These are phyloP conservation scores for Lucilia sericata DNA, from an alignment of 1,140 invertebrate genomes.

Conservation along the genomic window DNA sequence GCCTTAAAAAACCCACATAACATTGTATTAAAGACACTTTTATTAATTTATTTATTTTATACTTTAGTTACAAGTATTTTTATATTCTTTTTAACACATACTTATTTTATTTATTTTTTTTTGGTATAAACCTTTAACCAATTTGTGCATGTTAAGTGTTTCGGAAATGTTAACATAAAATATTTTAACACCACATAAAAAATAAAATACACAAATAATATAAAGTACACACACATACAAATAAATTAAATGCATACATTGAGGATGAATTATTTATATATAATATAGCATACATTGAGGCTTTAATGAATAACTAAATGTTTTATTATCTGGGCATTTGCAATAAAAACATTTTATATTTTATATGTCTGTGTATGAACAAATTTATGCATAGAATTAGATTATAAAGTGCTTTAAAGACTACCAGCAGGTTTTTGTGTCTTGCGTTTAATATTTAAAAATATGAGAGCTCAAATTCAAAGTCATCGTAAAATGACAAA, in stretches of 20 bases:
- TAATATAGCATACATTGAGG: background rate
- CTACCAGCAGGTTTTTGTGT: too few relatives aligned
- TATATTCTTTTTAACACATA: background rate
- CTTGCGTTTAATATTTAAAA: too few relatives aligned
- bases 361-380: too few relatives aligned
- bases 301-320: background rate
- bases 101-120: background rate
- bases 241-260: background rate
- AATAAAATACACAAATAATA: background rate
- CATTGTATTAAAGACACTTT: background rate
- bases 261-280: background rate
- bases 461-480: background rate
- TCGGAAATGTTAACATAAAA: conserved; percentile 12
- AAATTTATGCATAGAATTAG: too few relatives aligned
- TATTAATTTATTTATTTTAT: background rate
- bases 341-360: background rate
- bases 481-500: background rate
- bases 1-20: too few relatives aligned
- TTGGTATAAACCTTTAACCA: conserved; percentile 1
- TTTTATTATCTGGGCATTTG: background rate
- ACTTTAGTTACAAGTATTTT: background rate
- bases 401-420: too few relatives aligned
- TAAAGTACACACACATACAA: too few relatives aligned
- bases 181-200: conserved; percentile 19
- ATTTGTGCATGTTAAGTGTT: conserved; percentile 29